Base-by-base conservation (phyloP, 2,113 vertebrate genomes). In the Oryzias melastigma region DNA sequence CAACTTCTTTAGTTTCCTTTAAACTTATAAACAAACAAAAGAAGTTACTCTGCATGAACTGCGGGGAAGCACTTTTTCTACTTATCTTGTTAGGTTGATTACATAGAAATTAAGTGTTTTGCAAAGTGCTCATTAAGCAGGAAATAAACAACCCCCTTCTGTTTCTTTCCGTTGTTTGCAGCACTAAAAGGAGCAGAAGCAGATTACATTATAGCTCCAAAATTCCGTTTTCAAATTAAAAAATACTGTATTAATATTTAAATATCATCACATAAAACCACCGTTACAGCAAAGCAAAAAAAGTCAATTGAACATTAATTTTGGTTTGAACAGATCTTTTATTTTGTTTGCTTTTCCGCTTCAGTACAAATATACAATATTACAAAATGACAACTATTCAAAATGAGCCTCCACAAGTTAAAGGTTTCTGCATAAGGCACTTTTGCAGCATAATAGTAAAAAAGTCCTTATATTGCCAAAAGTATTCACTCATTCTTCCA, bases 51-150 rank as follows among this genome's bases (percentile, higher is more conserved):
- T 73, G 55, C 1, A 43, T 65, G 68, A 54, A 47, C 68, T 71
- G 49, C 1, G 41, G 65, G 66, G 57, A 47, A 52, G 16, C 25
- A 5, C 63, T 71, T 83, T 74, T 72, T 82, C 68, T 62, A 66
- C 71, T 83, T 76, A 85, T 84, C 74, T 74, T 62, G 69, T 85
- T 84, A 78, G 64, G 61, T 71, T 87, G 69, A 85, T 84, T 85
- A 85, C 78, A 76, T 14, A 24, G 77, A 80, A 74, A 71, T 70
- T 76, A 76, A 74, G 71, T 25, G 3, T 58, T 85, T 70, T 65
- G 70, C 60, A 76, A 78, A 80, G 75, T 73, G 70, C 67, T 83
- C 48, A 85, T 85, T 84, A 82, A 65, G 56, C 56, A 58, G 58
- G 20, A 68, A 75, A 67, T 78, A 75, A 82, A 82, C 77, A 84